A percentile compares a stretch with the other conserved stretches of the same genome.
Evolutionary conservation across 2,797 vertebrate species (phyloP).

Genomic region (Schizopygopsis pylzovi): DNA sequence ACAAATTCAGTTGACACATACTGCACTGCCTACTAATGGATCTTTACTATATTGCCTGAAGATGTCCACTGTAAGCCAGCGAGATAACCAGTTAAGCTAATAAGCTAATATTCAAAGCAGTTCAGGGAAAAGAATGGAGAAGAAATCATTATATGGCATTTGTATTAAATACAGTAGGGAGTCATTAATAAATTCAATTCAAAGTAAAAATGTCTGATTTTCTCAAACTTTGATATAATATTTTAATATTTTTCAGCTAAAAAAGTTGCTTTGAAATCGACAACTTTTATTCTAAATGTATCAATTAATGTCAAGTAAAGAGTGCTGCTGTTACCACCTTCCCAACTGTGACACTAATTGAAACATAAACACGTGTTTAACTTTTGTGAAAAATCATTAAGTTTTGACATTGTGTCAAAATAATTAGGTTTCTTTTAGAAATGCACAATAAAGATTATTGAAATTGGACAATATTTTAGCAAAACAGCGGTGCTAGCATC

Average conservation of each 20-base stretch:
- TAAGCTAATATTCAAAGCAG: neutral
- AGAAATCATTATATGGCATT: neutral
- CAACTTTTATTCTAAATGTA: neutral
- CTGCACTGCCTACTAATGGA: slow-evolving; percentile 7
- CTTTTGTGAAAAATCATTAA: neutral
- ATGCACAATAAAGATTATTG: neutral
- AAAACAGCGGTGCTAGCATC: neutral
- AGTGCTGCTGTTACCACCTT: neutral
- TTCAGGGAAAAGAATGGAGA: neutral
- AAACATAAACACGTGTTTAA: neutral
- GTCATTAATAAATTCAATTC: neutral
- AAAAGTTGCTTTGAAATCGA: neutral
- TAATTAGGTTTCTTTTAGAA: neutral
- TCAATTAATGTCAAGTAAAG: neutral
- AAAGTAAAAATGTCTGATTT: neutral
- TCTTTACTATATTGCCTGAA: neutral
- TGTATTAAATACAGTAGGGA: neutral
- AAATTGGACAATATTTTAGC: neutral
- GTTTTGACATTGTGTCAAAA: neutral
- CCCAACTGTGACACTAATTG: neutral
- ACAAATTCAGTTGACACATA: neutral
- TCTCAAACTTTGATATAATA: neutral
- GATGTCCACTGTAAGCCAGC: neutral
- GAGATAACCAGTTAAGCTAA: neutral
- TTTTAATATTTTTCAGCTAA: neutral